Evolutionary conservation across 2,113 vertebrate species (phyloP).

Genomic region (Arizona elegans): DNA sequence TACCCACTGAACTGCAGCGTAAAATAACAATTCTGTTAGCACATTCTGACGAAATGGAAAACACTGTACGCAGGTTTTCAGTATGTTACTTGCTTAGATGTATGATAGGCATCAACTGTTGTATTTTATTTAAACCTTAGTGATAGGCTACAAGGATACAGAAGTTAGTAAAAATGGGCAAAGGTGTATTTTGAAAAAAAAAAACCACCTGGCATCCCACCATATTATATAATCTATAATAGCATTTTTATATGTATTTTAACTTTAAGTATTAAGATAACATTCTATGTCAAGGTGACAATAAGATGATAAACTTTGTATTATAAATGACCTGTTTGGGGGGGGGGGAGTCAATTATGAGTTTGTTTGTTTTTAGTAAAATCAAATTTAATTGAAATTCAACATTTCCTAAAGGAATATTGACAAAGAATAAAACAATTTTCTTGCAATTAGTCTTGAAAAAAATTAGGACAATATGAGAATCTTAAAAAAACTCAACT

Average conservation of each 20-base stretch:
- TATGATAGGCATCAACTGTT: not conserved
- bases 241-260: rapidly evolving
- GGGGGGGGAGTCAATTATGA: rapidly evolving
- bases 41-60: conserved; percentile 60
- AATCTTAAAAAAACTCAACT: not conserved
- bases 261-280: rapidly evolving
- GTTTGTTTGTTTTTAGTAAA: not conserved
- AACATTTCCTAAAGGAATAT: not conserved
- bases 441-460: not conserved
- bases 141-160: rapidly evolving
- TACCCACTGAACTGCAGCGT: conserved; percentile 28
- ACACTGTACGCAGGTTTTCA: conserved; percentile 4
- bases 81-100: not conserved
- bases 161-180: not conserved
- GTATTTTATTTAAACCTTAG: not conserved
- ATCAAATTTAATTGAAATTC: not conserved
- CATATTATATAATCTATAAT: not conserved
- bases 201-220: rapidly evolving
- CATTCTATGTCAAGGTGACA: not conserved
- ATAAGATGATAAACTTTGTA: not conserved
- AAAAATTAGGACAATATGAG: not conserved
- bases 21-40: conserved; percentile 50
- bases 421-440: not conserved
- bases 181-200: not conserved
- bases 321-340: not conserved